These are phyloP conservation scores for Acanthochromis polyacanthus DNA, from an alignment of 2,113 vertebrate genomes.

Conservation along the genomic window DNA sequence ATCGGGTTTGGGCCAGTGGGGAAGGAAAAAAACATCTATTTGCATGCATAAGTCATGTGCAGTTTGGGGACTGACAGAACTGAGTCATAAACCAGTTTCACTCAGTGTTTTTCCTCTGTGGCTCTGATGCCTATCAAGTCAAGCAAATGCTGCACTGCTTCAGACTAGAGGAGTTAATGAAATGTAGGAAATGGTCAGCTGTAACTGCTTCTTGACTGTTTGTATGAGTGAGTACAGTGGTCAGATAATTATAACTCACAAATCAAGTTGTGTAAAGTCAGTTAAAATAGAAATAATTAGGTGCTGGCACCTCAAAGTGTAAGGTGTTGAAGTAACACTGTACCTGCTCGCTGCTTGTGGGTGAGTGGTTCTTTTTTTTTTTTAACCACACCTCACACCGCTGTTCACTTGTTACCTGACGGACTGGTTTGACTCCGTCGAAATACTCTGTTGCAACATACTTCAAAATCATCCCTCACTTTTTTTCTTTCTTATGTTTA, in stretches of 20 bases:
- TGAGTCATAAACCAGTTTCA: too few relatives aligned
- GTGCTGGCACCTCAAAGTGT: background rate
- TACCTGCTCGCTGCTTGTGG: background rate
- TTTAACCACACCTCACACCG: constrained; percentile 47
- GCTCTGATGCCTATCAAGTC: background rate
- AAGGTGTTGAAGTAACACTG: background rate
- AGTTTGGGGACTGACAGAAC: too few relatives aligned
- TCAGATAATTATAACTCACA: background rate
- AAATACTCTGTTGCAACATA: background rate
- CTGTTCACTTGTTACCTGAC: constrained; percentile 7
- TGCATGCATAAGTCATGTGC: too few relatives aligned
- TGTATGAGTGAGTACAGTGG: background rate
- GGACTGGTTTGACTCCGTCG: constrained; percentile 46
- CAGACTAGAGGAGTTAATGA: background rate
- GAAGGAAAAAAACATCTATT: too few relatives aligned
- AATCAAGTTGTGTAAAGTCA: background rate
- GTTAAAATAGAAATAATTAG: background rate
- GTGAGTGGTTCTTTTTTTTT: background rate
- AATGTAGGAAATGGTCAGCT: background rate
- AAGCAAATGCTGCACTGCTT: background rate
- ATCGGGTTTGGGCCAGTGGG: too few relatives aligned
- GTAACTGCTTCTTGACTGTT: background rate
- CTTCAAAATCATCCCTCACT: background rate
- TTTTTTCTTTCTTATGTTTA: background rate
- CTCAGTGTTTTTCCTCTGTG: background rate